Percentiles rank a stretch among this genome's conserved stretches.
Conservation (phyloP, 2,113 vertebrate genomes). For the Pogonocichla stellata region DNA sequence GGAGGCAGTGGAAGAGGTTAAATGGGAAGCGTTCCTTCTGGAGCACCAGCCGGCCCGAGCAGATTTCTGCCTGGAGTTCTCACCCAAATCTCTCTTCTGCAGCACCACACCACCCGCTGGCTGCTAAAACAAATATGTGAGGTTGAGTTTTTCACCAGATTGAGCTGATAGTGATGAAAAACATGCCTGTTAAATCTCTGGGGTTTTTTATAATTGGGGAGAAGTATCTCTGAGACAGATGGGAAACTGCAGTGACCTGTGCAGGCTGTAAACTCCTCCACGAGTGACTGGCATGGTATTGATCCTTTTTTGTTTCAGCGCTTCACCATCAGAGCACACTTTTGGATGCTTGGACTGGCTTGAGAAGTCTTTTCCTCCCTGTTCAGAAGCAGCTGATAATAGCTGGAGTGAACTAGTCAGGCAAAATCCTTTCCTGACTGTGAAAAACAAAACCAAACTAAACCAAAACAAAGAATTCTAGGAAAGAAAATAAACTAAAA, state of each 20-base stretch:
- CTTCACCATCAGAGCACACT: not conserved
- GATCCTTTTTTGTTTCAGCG: conserved; percentile 16
- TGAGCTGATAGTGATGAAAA: conserved; percentile 60
- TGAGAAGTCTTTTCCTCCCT: not conserved
- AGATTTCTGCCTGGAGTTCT: conserved; percentile 68
- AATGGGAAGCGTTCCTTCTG: conserved; percentile 58
- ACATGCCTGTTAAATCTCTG: conserved; percentile 65
- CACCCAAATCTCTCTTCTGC: conserved; percentile 51
- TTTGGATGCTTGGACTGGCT: not conserved
- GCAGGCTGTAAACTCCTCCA: not conserved
- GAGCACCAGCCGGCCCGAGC: conserved; percentile 50
- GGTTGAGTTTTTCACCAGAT: conserved; percentile 63
- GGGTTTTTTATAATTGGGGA: conserved; percentile 50
- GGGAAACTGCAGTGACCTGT: conserved; percentile 47
- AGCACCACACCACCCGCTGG: conserved; percentile 60
- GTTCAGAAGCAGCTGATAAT: not conserved
- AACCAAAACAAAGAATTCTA: not conserved
- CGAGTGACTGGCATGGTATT: conserved; percentile 12
- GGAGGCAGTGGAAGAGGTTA: conserved; percentile 53
- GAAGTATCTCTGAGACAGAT: conserved; percentile 27
- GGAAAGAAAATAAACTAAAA: not conserved
- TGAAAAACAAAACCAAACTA: not conserved
- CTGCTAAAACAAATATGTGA: conserved; percentile 64
- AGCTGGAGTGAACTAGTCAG: not conserved
- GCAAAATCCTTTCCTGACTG: not conserved